Conservation (phyloP, 1,140 invertebrate genomes). For the Oreohelix idahoensis region DNA sequence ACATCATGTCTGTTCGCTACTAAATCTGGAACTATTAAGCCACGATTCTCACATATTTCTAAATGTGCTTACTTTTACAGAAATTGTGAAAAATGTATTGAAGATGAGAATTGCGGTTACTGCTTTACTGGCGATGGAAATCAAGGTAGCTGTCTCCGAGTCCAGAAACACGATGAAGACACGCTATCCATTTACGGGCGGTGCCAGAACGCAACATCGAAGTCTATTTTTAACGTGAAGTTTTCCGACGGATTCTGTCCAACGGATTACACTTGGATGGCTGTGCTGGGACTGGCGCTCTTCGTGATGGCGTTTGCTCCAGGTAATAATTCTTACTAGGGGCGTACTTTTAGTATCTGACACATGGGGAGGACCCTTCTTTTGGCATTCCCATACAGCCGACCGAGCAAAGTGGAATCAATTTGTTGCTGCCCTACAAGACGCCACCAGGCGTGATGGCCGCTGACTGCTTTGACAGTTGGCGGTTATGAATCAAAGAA, state of each 20-base stretch:
- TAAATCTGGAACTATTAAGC: too few relatives aligned
- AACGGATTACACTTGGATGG: conserved; percentile 74
- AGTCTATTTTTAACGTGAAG: conserved; percentile 31
- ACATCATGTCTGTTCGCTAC: too few relatives aligned
- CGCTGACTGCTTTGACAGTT: too few relatives aligned
- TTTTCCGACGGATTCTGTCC: conserved; percentile 76
- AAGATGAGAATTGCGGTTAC: conserved; percentile 72
- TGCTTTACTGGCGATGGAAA: conserved; percentile 66
- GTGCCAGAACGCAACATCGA: conserved; percentile 47
- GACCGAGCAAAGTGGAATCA: too few relatives aligned
- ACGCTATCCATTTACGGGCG: conserved; percentile 49
- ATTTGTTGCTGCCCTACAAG: too few relatives aligned
- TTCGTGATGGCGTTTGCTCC: conserved; percentile 76
- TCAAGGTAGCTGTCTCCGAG: conserved; percentile 52
- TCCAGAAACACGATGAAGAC: conserved; percentile 50
- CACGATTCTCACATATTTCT: too few relatives aligned
- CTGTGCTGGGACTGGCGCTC: conserved; percentile 73
- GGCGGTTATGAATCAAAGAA: too few relatives aligned
- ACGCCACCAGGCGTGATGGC: too few relatives aligned
- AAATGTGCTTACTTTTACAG: conserved; percentile 52
- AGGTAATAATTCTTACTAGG: conserved; percentile 68
- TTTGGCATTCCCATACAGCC: too few relatives aligned
- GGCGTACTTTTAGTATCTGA: too few relatives aligned
- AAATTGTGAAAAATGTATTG: conserved; percentile 72
- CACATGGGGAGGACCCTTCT: too few relatives aligned